A percentile compares a stretch with the other conserved stretches of the same genome.
Conservation (phyloP, 2,797 vertebrate genomes). For the Manis javanica region DNA sequence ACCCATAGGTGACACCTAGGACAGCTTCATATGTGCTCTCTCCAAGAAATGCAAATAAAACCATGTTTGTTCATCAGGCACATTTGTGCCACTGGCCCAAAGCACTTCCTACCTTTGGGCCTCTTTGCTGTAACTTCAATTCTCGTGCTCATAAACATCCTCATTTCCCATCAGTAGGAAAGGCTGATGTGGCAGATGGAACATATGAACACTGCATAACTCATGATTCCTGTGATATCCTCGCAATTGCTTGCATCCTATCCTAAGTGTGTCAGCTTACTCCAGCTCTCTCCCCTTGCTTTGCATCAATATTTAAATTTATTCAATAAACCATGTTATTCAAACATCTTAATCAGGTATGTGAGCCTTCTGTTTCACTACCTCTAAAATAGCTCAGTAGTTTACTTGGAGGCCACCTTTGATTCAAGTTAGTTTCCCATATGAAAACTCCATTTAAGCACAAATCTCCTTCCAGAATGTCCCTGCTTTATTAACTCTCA, state of each 20-base stretch:
- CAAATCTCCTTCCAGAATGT: neutral
- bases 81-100: neutral
- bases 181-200: neutral
- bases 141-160: neutral
- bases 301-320: neutral
- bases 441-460: neutral
- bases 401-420: neutral
- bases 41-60: constrained; percentile 20
- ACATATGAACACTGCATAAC: neutral
- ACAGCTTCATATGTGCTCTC: neutral
- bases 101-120: neutral
- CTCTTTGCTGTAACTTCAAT: neutral
- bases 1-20: neutral
- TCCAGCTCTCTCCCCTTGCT: neutral
- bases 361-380: neutral
- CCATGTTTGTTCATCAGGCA: neutral
- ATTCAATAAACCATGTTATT: neutral
- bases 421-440: neutral
- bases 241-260: neutral
- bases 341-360: neutral
- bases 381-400: neutral
- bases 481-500: neutral
- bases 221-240: neutral
- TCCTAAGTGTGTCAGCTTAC: neutral
- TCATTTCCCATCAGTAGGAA: neutral